Percentiles rank a stretch among this genome's conserved stretches.
Conservation (phyloP, 1,140 invertebrate genomes). For the Cyclargus thomasi region DNA sequence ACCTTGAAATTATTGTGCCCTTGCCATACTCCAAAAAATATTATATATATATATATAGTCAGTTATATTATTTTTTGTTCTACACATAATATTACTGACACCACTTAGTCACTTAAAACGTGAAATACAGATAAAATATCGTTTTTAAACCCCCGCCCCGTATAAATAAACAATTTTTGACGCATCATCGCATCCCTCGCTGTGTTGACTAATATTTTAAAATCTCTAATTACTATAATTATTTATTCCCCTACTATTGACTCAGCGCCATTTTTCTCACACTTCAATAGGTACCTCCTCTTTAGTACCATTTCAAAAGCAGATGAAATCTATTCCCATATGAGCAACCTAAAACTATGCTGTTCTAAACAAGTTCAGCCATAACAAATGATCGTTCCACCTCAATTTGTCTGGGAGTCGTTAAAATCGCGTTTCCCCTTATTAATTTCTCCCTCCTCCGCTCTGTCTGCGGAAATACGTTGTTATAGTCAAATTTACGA, state of each 20-base stretch:
- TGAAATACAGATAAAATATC: too few species aligned
- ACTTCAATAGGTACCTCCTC: not conserved
- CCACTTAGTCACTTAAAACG: too few species aligned
- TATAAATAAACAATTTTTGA: too few species aligned
- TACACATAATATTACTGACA: too few species aligned
- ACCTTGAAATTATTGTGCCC: not conserved
- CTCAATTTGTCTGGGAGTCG: slow-evolving; percentile 61
- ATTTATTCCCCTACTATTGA: not conserved
- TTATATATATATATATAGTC: too few species aligned
- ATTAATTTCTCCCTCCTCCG: slow-evolving; percentile 65
- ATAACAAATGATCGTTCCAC: slow-evolving; percentile 62
- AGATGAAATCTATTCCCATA: not conserved
- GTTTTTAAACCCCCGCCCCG: too few species aligned
- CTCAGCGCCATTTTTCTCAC: not conserved
- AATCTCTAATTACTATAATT: not conserved
- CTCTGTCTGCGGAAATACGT: slow-evolving; percentile 41
- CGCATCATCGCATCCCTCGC: too few species aligned
- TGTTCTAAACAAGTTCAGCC: slow-evolving; percentile 30
- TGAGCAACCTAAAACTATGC: not conserved
- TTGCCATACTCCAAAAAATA: not conserved
- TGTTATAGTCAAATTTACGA: slow-evolving; percentile 54
- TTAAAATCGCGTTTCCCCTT: slow-evolving; percentile 69
- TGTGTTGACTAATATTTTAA: not conserved
- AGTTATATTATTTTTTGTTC: too few species aligned
- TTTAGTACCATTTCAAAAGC: not conserved